These are phyloP conservation scores for Corythaixoides concolor DNA, from an alignment of 2,113 vertebrate genomes.

Conservation along the genomic window DNA sequence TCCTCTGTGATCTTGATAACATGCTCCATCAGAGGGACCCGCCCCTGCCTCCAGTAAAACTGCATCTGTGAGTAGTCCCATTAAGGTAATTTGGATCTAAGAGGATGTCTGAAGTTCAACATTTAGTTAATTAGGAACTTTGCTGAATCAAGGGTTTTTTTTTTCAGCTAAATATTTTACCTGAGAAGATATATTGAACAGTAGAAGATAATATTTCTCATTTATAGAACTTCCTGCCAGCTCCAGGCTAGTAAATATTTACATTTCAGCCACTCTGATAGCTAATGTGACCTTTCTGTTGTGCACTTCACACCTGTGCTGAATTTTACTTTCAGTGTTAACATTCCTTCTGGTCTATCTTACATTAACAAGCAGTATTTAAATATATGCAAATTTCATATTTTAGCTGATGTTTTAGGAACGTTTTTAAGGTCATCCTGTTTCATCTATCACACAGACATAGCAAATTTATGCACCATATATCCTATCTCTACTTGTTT, in stretches of 20 bases:
- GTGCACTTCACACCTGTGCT: not conserved
- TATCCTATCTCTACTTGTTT: conserved; percentile 60
- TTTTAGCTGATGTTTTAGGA: conserved; percentile 44
- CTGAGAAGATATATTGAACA: not conserved
- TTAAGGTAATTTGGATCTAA: conserved; percentile 24
- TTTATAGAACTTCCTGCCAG: not conserved
- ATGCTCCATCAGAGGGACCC: not conserved
- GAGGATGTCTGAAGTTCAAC: not conserved
- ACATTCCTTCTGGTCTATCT: not conserved
- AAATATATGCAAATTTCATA: conserved; percentile 54
- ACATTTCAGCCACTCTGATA: conserved; percentile 26
- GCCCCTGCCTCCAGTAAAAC: not conserved
- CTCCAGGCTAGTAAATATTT: conserved; percentile 38
- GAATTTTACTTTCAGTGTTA: not conserved
- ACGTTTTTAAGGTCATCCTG: conserved; percentile 70
- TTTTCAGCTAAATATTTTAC: not conserved
- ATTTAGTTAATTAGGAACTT: conserved; percentile 10
- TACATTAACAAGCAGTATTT: conserved; percentile 15
- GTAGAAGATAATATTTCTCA: not conserved
- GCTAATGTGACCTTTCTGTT: conserved; percentile 13
- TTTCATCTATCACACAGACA: conserved; percentile 45
- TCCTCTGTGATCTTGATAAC: not conserved
- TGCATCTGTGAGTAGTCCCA: not conserved
- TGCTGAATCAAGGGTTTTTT: not conserved
- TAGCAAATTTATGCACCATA: conserved; percentile 40